Conservation (phyloP, 2,888 invertebrate species). For the Plebejus anna region DNA sequence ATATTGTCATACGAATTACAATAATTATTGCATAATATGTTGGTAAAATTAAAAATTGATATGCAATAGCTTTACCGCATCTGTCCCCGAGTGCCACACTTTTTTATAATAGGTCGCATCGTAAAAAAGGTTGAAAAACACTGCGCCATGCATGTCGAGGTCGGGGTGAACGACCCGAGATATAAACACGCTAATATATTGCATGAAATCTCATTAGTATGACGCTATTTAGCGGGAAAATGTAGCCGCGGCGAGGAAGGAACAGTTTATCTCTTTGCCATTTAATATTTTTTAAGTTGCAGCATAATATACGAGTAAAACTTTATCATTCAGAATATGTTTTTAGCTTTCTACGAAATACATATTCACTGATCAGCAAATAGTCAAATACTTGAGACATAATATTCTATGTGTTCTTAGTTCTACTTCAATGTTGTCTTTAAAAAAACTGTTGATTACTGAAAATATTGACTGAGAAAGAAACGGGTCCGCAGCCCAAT, state of each 20-base stretch:
- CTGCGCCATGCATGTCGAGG: not conserved
- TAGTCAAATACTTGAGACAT: not conserved
- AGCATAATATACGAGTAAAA: too few relatives aligned
- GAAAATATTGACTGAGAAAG: not conserved
- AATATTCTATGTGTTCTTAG: not conserved
- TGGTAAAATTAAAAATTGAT: too few relatives aligned
- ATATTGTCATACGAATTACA: too few relatives aligned
- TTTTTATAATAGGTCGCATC: too few relatives aligned
- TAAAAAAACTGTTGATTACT: not conserved
- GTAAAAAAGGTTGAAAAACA: too few relatives aligned
- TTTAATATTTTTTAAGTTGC: too few relatives aligned
- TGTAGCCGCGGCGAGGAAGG: not conserved
- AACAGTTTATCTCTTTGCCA: not conserved
- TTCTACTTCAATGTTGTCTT: not conserved
- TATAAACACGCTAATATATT: not conserved
- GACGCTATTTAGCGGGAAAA: not conserved
- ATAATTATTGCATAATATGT: too few relatives aligned
- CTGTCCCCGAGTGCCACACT: too few relatives aligned
- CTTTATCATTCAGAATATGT: too few relatives aligned
- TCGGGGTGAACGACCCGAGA: conserved; percentile 4
- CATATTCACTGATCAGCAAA: not conserved
- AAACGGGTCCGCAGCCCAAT: not conserved
- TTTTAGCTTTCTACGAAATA: too few relatives aligned
- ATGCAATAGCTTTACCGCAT: too few relatives aligned
- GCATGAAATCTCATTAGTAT: conserved; percentile 7